These are phyloP conservation scores for Phycodurus eques DNA, from an alignment of 2,113 vertebrate species.

Conservation along the genomic window DNA sequence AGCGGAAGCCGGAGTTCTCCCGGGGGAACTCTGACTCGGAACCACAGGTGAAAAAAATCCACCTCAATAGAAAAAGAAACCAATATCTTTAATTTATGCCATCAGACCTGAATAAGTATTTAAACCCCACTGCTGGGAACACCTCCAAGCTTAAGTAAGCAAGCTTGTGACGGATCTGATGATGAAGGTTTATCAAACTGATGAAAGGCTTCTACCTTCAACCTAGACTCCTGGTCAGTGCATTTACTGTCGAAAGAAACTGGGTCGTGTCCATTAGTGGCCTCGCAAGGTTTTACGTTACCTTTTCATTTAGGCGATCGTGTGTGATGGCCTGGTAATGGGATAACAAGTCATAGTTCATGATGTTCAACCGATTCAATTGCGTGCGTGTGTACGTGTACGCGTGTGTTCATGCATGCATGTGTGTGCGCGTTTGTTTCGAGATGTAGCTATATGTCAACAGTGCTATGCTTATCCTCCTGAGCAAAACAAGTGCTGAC, in stretches of 20 bases:
- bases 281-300: constrained; percentile 6
- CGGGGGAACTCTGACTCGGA: no score
- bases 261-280: constrained; percentile 46
- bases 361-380: not conserved
- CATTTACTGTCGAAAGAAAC: not conserved
- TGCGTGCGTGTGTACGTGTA: not conserved
- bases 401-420: not conserved
- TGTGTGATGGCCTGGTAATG: not conserved
- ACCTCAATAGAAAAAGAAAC: no score
- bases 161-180: not conserved
- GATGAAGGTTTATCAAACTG: constrained; percentile 9
- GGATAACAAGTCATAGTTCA: not conserved
- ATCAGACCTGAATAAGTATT: no score
- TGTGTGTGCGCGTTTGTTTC: not conserved
- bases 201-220: constrained; percentile 18
- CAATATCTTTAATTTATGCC: no score
- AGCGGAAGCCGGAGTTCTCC: no score
- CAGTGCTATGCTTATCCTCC: constrained; percentile 85
- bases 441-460: constrained; percentile 16
- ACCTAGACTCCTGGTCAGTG: constrained; percentile 20
- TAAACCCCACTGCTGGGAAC: no score
- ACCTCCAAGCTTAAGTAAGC: no score
- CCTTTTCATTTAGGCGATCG: constrained; percentile 19
- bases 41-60: no score
- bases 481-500: constrained; percentile 86